Base-by-base conservation (phyloP, 2,888 invertebrate genomes). In the Leucophenga montana region DNA sequence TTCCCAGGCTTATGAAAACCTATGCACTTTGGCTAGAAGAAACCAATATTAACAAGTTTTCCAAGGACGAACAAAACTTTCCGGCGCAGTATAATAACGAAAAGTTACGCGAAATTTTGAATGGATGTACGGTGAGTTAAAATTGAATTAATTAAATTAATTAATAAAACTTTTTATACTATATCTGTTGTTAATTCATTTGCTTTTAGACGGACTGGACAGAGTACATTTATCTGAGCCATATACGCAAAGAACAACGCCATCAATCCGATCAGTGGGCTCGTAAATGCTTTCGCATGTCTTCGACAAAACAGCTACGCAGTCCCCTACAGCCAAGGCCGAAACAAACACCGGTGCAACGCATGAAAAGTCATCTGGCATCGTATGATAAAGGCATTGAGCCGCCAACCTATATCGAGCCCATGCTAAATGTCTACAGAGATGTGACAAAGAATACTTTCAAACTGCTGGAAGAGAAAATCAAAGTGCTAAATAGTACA, bases 11-110 rank as follows among this genome's bases (percentile, higher is more conserved):
- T 67, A 92, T 92, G 84, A 90, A 90, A 80, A 92, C 94, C 1
- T 92, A 92, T 79, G 89, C 90, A 0, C 87, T 95, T 18, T 96
- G 96, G 96, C 87, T 95, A 69, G 94, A 95, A 84, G 95, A 95
- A 82, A 92, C 93, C 0, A 89, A 92, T 71, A 89, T 95, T 1
- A 94, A 94, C 84, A 93, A 93, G 80, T 79, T 87, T 14, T 71
- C 84, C 5, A 82, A 76, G 22, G 83, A 87, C 69, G 79, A 85
- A n/a, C 73, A 78, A 3, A 84, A 93, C 46, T 88, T 95, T 53
- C 94, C 95, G 9, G 92, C 93, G 0, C 93, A 94, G 79, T 95
- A 94, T 83, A 92, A 93, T 86, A 90, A 93, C 6, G 90, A 91
- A 69, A 91, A 92, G 75, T 87, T 95, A 59, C 86, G 91, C 1